phyloP scores from a whole-genome alignment of 2,113 vertebrate species.

The Myrmophylax atrothorax region DNA sequence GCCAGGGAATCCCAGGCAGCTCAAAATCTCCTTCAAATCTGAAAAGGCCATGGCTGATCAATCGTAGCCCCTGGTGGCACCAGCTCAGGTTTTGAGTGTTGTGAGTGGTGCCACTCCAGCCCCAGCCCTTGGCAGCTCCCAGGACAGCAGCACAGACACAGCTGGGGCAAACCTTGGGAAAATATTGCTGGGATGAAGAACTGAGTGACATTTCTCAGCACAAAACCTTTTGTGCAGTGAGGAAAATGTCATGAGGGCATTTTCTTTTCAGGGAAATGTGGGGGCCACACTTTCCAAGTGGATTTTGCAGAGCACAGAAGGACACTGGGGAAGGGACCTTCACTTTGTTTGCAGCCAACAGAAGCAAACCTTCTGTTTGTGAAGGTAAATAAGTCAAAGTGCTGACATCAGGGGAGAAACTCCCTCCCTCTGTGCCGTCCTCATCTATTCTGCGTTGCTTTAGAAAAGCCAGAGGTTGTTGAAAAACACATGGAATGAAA shows the following conservation, averaged over 20 bases:
- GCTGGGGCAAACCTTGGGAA: background rate
- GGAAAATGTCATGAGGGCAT: background rate
- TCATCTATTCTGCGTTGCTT: background rate
- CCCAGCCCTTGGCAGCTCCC: background rate
- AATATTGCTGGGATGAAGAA: background rate
- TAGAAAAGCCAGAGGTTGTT: constrained; percentile 12
- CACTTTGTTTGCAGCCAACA: background rate
- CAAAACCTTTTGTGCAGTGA: background rate
- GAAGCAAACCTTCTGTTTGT: background rate
- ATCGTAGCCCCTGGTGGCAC: background rate
- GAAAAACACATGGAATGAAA: constrained; percentile 38
- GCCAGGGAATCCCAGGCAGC: background rate
- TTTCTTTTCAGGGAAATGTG: background rate
- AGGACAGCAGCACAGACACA: accelerated
- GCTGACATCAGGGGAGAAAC: constrained; percentile 23
- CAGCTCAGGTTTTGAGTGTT: background rate
- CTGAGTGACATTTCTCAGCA: background rate
- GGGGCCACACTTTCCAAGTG: background rate
- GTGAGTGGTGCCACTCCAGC: background rate
- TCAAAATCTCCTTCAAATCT: background rate
- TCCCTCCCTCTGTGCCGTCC: background rate
- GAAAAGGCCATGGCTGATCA: background rate
- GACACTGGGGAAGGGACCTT: background rate
- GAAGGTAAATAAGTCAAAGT: background rate
- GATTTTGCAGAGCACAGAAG: background rate